phyloP scores from a whole-genome alignment of 2,797 vertebrate species.

The Hephaestus fuliginosus region DNA sequence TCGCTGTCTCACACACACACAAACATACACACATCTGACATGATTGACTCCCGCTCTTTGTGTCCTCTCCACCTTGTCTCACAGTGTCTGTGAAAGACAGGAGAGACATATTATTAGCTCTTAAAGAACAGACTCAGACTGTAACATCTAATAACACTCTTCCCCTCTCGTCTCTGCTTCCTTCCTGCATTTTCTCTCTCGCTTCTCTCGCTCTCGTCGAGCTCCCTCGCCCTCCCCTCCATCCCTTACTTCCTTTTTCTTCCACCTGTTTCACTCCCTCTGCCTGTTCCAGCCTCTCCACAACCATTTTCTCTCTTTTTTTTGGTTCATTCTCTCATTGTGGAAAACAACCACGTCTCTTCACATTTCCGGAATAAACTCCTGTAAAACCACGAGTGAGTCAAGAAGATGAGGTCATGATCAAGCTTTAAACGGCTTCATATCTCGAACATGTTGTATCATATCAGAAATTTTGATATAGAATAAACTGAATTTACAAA shows the following conservation, averaged over 20 bases:
- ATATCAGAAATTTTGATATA: not conserved
- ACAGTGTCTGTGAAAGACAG: constrained; percentile 16
- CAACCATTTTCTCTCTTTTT: not conserved
- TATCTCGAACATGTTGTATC: not conserved
- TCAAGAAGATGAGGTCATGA: not conserved
- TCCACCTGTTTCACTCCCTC: constrained; percentile 28
- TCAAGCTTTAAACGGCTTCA: not conserved
- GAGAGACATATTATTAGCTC: constrained; percentile 53
- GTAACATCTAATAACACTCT: constrained; percentile 35
- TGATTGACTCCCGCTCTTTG: constrained; percentile 58
- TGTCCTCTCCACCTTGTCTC: constrained; percentile 52
- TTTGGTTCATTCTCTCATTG: constrained; percentile 7
- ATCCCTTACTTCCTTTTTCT: constrained; percentile 14
- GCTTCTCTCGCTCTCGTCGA: constrained; percentile 7
- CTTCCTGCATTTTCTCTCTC: constrained; percentile 11
- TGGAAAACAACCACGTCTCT: constrained; percentile 17
- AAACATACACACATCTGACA: constrained; percentile 42
- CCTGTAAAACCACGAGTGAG: not conserved
- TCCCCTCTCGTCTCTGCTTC: constrained; percentile 15
- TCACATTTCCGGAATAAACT: constrained; percentile 25
- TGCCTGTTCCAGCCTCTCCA: constrained; percentile 21
- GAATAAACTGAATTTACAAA: not conserved
- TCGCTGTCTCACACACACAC: constrained; percentile 25
- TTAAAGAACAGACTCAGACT: constrained; percentile 42
- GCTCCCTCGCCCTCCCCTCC: constrained; percentile 6